Percentiles rank a stretch among this genome's conserved stretches.
Conservation (phyloP, 2,797 vertebrate genomes). For the Diglossa cyanea region DNA sequence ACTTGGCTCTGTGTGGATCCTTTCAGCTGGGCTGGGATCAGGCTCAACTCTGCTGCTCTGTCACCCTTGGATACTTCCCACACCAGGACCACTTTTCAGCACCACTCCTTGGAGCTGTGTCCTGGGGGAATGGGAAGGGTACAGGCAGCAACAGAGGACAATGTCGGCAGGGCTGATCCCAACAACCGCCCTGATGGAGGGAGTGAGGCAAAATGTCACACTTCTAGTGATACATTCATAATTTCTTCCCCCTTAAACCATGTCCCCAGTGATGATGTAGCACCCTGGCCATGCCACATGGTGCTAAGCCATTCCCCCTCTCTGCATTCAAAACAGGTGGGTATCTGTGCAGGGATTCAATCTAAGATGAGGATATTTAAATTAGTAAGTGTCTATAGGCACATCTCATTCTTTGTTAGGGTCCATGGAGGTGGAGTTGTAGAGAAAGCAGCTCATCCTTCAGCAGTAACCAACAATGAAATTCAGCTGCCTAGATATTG, state of each 20-base stretch:
- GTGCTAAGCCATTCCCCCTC: background rate
- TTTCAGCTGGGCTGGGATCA: background rate
- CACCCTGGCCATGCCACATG: background rate
- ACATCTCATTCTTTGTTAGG: background rate
- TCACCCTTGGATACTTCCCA: accelerated
- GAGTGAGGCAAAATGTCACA: accelerated
- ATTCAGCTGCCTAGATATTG: background rate
- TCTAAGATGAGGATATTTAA: background rate
- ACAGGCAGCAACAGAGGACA: background rate
- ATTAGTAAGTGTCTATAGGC: background rate
- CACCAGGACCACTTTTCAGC: background rate
- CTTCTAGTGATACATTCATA: background rate
- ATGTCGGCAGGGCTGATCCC: background rate
- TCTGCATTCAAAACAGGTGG: background rate
- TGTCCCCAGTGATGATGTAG: accelerated
- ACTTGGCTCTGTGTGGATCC: accelerated
- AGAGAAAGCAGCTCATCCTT: background rate
- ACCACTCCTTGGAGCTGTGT: background rate
- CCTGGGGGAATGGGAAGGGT: background rate
- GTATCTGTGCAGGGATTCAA: background rate
- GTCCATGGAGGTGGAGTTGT: background rate
- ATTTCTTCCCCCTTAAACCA: background rate
- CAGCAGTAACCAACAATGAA: background rate
- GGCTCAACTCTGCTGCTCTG: background rate
- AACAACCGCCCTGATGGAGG: background rate